Percentiles rank a stretch among this genome's conserved stretches.
These are phyloP conservation scores for Alsophila aescularia DNA, from an alignment of 2,888 invertebrate genomes.

Conservation along the genomic window DNA sequence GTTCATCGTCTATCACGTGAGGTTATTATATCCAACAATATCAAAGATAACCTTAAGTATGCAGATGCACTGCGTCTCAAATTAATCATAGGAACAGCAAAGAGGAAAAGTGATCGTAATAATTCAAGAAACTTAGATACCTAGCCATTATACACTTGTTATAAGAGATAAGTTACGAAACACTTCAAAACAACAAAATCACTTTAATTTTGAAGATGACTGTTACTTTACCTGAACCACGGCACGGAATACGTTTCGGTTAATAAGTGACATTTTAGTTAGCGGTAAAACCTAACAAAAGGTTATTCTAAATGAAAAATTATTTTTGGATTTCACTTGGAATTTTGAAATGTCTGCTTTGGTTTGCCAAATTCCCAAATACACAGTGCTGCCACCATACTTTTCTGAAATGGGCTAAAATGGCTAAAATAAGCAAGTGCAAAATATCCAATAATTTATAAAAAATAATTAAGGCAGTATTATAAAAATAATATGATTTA, in stretches of 20 bases:
- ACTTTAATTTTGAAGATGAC: constrained; percentile 12
- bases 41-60: background rate
- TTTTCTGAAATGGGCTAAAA: no score
- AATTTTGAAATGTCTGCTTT: no score
- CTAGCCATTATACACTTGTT: constrained; percentile 15
- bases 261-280: constrained; percentile 69
- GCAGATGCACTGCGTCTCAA: background rate
- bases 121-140: constrained; percentile 26
- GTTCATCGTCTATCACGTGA: constrained; percentile 27
- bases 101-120: constrained; percentile 25
- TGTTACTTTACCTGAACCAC: constrained; percentile 66
- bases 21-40: background rate
- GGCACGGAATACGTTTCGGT: constrained; percentile 70
- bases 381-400: no score
- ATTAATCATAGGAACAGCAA: constrained; percentile 8
- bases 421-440: no score
- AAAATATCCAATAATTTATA: no score
- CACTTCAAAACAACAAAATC: constrained; percentile 42
- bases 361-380: no score
- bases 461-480: no score
- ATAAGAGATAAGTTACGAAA: constrained; percentile 69
- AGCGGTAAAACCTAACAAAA: constrained; percentile 48
- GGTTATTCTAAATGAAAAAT: constrained; percentile 51
- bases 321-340: constrained; percentile 77
- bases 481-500: no score